Evolutionary conservation across 1,140 invertebrate genomes (phyloP).

Genomic region (Campoletis sonorensis): DNA sequence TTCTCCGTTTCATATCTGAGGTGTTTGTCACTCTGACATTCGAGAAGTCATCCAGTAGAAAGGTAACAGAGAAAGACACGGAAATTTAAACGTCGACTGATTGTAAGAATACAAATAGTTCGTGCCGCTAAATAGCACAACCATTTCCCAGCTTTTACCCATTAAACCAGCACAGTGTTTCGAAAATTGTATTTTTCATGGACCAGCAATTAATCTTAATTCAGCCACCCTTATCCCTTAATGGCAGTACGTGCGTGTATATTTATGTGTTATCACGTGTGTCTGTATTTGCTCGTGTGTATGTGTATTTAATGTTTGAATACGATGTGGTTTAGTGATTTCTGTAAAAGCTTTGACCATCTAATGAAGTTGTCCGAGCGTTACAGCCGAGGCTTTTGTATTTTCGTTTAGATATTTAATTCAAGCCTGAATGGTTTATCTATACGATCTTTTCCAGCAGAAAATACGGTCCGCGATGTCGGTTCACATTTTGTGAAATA

Average conservation of each 20-base stretch:
- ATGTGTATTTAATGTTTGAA: background rate
- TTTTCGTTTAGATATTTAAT: too few relatives aligned
- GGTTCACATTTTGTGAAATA: too few relatives aligned
- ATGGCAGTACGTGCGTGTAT: slow-evolving; percentile 12
- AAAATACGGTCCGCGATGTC: too few relatives aligned
- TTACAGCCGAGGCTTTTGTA: too few relatives aligned
- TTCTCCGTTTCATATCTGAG: too few relatives aligned
- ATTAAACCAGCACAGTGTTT: background rate
- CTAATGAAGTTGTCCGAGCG: too few relatives aligned
- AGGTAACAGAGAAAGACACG: too few relatives aligned
- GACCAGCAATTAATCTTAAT: slow-evolving; percentile 64
- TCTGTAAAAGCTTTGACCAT: background rate
- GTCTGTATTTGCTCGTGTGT: too few relatives aligned
- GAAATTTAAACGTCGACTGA: background rate
- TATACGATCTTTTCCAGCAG: too few relatives aligned
- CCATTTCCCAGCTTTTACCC: background rate
- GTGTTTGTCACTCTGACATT: too few relatives aligned
- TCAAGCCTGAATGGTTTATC: too few relatives aligned
- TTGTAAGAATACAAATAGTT: slow-evolving; percentile 50
- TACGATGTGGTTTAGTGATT: background rate
- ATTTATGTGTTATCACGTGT: background rate
- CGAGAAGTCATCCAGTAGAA: too few relatives aligned
- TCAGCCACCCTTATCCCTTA: slow-evolving; percentile 48
- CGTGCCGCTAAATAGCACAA: slow-evolving; percentile 16
- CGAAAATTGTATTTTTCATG: background rate